These are phyloP conservation scores for Omphaloscelis lunosa DNA, from an alignment of 2,888 invertebrate genomes.

Conservation along the genomic window DNA sequence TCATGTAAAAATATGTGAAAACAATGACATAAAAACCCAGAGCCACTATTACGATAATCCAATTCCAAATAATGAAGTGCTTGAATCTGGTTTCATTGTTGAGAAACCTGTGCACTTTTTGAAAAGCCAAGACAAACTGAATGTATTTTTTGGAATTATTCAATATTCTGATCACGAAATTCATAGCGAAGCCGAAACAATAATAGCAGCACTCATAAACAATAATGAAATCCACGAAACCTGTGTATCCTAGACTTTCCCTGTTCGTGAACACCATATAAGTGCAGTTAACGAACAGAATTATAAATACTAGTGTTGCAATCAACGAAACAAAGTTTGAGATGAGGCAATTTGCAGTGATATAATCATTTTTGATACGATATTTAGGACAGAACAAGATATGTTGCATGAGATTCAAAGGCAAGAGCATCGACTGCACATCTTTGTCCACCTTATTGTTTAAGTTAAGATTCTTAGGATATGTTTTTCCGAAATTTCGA, in stretches of 20 bases:
- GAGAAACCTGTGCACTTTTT: conserved; percentile 36
- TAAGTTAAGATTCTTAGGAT: background rate
- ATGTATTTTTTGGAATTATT: conserved; percentile 1
- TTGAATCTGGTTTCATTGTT: conserved; percentile 16
- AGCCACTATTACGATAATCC: conserved; percentile 13
- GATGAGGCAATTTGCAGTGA: conserved; percentile 1
- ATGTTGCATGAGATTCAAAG: conserved; percentile 18
- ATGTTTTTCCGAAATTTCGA: background rate
- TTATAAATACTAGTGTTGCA: background rate
- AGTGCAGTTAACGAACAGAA: background rate
- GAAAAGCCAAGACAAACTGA: conserved; percentile 17
- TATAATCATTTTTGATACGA: conserved; percentile 12
- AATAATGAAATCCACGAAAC: background rate
- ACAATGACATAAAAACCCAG: background rate
- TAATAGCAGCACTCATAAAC: background rate
- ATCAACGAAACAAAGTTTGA: conserved; percentile 4
- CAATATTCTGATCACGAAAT: background rate
- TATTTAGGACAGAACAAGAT: conserved; percentile 19
- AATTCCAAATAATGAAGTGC: conserved; percentile 15
- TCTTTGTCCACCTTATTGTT: conserved; percentile 7
- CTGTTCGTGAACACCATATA: background rate
- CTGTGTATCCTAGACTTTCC: background rate
- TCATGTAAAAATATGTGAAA: background rate
- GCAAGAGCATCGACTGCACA: conserved; percentile 10
- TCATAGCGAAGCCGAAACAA: conserved; percentile 1